Evolutionary conservation across 1,140 invertebrate genomes (phyloP), one percentile per base, ranked within the genome.

Genomic region (Adoxophyes honmai): DNA sequence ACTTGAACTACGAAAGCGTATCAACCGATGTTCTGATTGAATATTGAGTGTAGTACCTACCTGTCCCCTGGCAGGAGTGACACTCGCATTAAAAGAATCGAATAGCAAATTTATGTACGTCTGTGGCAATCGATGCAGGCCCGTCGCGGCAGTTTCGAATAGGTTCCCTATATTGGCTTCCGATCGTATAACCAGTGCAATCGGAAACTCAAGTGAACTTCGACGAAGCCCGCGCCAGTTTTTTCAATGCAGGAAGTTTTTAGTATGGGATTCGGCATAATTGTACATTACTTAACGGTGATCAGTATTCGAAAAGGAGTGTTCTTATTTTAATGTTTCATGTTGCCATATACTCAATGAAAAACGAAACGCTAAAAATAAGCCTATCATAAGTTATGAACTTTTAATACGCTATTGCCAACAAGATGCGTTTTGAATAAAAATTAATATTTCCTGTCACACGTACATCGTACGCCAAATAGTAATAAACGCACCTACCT

Each of bases 21-120:
- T 48, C 42, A 48, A 48, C 21, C 16, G 42, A 13, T 13, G 16
- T 28, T 21, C 18, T 53, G 37, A 34, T 51, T 52, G 34, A 59
- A 56, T 51, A 56, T 52, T 10, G 16, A 11, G 34, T 35, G 34
- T 64, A 28, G 21, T 6, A 3, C 14, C 13, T 63, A 55, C 21
- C 37, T 54, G 60, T 59, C 55, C 33, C 53, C 52, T 58, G 57
- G 58, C 38, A 48, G 59, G 56, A 57, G 51, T 56, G 54, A 62
- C 59, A 63, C 39, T 62, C 44, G 34, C 42, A 62, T 66, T 57
- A 44, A 62, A 71, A 67, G 66, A 70, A 68, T 70, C 65, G 53
- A 62, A 62, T 71, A 60, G 63, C 61, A 66, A 63, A 52, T 56
- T 61, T 62, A 44, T 28, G 36, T 55, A 54, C 55, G 59, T 66